Conservation (phyloP, 2,113 vertebrate species). For the Caranx melampygus region DNA sequence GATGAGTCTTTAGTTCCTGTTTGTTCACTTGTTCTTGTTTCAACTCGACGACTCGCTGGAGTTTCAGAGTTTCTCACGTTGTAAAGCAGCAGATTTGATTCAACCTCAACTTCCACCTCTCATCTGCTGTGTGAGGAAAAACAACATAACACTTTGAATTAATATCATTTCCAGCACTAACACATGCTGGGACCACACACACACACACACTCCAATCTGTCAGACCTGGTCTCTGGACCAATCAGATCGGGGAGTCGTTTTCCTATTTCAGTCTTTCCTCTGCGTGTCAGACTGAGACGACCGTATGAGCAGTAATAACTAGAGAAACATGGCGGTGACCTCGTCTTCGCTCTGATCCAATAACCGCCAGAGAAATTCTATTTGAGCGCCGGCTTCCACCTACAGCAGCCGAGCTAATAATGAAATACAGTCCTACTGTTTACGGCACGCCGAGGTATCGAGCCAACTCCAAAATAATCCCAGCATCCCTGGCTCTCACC, state of each 20-base stretch:
- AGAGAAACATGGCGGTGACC: constrained; percentile 9
- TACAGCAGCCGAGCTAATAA: constrained; percentile 6
- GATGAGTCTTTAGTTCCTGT: neutral
- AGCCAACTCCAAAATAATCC: constrained; percentile 32
- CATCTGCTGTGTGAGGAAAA: too few relatives aligned
- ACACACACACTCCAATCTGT: too few relatives aligned
- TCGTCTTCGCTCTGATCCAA: constrained; percentile 20
- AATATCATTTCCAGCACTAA: neutral
- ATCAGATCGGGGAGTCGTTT: neutral
- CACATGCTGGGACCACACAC: neutral
- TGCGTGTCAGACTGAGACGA: neutral
- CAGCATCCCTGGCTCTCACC: constrained; percentile 16
- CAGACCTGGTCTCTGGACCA: neutral
- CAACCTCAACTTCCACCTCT: too few relatives aligned
- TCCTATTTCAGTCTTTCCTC: neutral
- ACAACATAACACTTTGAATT: neutral
- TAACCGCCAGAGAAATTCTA: constrained; percentile 44
- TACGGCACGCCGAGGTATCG: neutral
- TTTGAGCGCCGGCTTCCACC: constrained; percentile 49
- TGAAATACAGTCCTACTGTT: constrained; percentile 28
- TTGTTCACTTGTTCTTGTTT: neutral
- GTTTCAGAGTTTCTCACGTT: neutral
- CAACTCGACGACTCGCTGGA: too few relatives aligned
- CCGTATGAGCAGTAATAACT: constrained; percentile 15
- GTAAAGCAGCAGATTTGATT: neutral